Evolutionary conservation across 2,113 vertebrate species (phyloP), one percentile per base, ranked within the genome.

Genomic region (Vicugna pacos): DNA sequence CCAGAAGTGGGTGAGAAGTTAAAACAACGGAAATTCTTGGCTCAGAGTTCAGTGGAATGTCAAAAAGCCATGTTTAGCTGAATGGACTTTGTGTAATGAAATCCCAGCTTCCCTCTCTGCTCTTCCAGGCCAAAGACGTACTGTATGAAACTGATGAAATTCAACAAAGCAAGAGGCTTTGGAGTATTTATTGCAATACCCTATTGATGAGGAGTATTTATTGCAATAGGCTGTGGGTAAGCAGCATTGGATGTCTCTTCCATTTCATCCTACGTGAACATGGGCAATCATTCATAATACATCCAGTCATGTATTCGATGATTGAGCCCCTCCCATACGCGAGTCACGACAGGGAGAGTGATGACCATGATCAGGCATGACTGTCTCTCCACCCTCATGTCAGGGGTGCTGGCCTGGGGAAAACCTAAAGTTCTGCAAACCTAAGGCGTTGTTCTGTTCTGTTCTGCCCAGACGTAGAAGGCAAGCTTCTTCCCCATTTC

Each of bases 1-100:
- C 83, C 92, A 87, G 72, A 93, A 93, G 48, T 96, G 95, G 86
- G 70, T 95, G 94, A 96, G 52, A 97, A 96, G 94, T 94, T 93
- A 98, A 56, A 94, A 95, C 97, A 93, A 96, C 1, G 26, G 90
- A 92, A 95, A 93, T 38, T 0, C 67, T 97, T 96, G 84, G 81
- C 95, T 96, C 72, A 0, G 13, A 96, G 56, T 94, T 90, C 75
- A 93, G 42, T n/a, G 48, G 70, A 92, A 95, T 90, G 79, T 97
- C 93, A 94, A 93, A 96, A 95, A 82, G 64, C 50, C 48, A 58
- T 62, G 73, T 90, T 93, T 96, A 94, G 77, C 93, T 54, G n/a
- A 94, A 85, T 80, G 60, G 79, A 83, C 67, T 90, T 92, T 67
- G 58, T 73, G 58, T 73, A 83, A 85, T 88, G 75, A 94, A 97